Base-by-base conservation (phyloP, 2,113 vertebrate species). In the Hoplias malabaricus region DNA sequence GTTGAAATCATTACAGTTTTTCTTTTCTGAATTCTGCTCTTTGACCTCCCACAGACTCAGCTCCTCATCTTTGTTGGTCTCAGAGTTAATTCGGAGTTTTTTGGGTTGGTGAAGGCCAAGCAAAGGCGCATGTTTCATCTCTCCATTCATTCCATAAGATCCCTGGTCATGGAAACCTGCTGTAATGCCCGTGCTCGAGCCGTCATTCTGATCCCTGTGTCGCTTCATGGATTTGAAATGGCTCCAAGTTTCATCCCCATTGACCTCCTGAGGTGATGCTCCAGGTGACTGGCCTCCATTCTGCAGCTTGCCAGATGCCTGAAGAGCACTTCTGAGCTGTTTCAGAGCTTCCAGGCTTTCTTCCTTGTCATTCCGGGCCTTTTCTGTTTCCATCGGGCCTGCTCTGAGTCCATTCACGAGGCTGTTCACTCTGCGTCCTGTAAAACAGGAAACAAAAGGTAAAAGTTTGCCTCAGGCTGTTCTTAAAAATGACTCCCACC, bases 301-400 rank as follows among this genome's bases (percentile, higher is more conserved):
- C 83, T 96, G 95, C 69, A 94, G 86, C 87, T 95, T 97, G 74
- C 83, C 62, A 61, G 85, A 86, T 85, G 63, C 78, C 85, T 93
- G 94, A 85, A 88, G 91, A 80, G 90, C 2, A 63, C 89, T 90
- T 88, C 90, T 91, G 82, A 94, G 87, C 73, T 94, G 92, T 79
- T 91, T 88, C 88, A 92, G 89, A 91, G 94, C 95, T n/a, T n/a
- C n/a, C 87, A 93, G 89, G 94, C 91, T 95, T 94, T 94, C 94
- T 94, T 96, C 94, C 83, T 94, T 94, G 91, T 91, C 95, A 96
- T 99, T 94, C 87, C 90, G 94, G 90, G 91, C 91, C 92, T 95
- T 92, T 86, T 96, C 94, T 93, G 94, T 95, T 97, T 99, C 98
- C 98, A 99, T 99, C 95, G 96, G 97, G 96, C 93, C 95, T 94